Percentiles rank a stretch among this genome's conserved stretches.
Evolutionary conservation across 2,797 vertebrate genomes (phyloP).

Genomic region (Oryzias dopingdopingensis): DNA sequence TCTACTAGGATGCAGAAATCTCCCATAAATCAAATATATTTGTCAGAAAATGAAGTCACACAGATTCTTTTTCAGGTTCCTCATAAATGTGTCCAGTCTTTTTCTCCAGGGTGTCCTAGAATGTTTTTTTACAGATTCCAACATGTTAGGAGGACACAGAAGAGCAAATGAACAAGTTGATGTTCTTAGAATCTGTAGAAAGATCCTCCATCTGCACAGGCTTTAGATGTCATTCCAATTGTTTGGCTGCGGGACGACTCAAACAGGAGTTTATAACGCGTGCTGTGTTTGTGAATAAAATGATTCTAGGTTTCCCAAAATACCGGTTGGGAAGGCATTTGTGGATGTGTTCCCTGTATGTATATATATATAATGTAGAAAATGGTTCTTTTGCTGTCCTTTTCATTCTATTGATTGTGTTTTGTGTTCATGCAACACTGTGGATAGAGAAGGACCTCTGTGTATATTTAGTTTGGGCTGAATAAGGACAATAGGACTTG

Average conservation of each 20-base stretch:
- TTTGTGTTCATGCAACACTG: too few relatives aligned
- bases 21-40: neutral
- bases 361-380: too few relatives aligned
- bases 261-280: neutral
- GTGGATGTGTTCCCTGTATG: too few relatives aligned
- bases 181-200: neutral
- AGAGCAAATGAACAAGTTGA: neutral
- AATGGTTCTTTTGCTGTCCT: too few relatives aligned
- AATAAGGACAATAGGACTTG: too few relatives aligned
- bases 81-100: neutral
- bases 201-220: neutral
- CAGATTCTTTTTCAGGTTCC: neutral
- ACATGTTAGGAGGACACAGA: neutral
- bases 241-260: neutral
- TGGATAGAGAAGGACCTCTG: too few relatives aligned
- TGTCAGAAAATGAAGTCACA: neutral
- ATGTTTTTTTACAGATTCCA: conserved; percentile 8
- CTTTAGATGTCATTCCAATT: neutral
- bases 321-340: too few relatives aligned
- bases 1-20: neutral
- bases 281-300: neutral
- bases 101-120: neutral
- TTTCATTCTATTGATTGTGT: too few relatives aligned
- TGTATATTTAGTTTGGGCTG: too few relatives aligned
- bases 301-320: neutral